A percentile compares a stretch with the other conserved stretches of the same genome.
Evolutionary conservation across 2,113 vertebrate species (phyloP).

Genomic region (Ammodytes marinus): DNA sequence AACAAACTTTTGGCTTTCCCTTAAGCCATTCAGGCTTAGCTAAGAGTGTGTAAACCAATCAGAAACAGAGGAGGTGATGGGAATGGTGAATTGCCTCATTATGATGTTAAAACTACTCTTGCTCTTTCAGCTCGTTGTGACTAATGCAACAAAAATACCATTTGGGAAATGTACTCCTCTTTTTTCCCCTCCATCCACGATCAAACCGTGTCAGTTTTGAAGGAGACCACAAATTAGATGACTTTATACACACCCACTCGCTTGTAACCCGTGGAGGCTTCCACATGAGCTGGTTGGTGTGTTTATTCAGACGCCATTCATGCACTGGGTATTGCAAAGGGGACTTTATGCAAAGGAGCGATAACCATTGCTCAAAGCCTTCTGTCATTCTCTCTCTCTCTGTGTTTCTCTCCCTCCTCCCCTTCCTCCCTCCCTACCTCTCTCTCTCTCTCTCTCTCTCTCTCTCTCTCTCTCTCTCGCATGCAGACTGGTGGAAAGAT

Average conservation of each 20-base stretch:
- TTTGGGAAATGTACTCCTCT: constrained; percentile 59
- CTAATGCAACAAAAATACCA: constrained; percentile 58
- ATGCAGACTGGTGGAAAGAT: constrained; percentile 73
- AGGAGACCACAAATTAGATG: constrained; percentile 73
- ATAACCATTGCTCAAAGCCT: constrained; percentile 79
- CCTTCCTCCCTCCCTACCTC: constrained; percentile 4
- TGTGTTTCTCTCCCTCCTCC: constrained; percentile 9
- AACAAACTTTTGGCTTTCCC: constrained; percentile 23
- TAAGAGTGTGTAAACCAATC: constrained; percentile 42
- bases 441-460: constrained; percentile 14
- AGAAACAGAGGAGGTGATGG: constrained; percentile 22
- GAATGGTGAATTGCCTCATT: constrained; percentile 51
- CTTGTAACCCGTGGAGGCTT: constrained; percentile 74
- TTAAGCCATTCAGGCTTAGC: constrained; percentile 23
- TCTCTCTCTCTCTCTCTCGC: constrained; percentile 18
- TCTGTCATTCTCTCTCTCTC: constrained; percentile 65
- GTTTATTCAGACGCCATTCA: constrained; percentile 75
- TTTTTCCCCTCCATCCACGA: constrained; percentile 55
- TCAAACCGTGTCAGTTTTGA: constrained; percentile 70
- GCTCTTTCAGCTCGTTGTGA: constrained; percentile 53
- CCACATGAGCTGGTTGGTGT: constrained; percentile 64
- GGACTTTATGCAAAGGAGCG: constrained; percentile 80
- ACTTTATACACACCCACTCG: constrained; percentile 74
- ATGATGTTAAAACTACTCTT: constrained; percentile 56
- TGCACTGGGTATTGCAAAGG: constrained; percentile 71